Conservation (phyloP, 2,113 vertebrate genomes). For the Ammodytes dubius region DNA sequence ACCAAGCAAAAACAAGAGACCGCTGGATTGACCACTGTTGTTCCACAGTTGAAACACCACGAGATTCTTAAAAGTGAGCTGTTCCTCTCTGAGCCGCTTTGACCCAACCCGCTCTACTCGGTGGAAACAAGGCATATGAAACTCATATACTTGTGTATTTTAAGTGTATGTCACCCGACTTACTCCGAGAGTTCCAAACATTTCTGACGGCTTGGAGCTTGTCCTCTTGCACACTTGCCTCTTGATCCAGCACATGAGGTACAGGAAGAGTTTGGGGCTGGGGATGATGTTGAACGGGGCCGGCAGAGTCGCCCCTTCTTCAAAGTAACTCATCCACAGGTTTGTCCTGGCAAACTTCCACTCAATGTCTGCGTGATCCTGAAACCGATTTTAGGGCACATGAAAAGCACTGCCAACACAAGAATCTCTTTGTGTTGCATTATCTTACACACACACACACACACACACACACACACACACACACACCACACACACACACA, state of each 20-base stretch:
- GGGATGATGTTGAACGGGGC: conserved; percentile 98
- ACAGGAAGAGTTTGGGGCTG: conserved; percentile 95
- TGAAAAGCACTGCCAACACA: not conserved
- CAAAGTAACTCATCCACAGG: conserved; percentile 99
- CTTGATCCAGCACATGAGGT: conserved; percentile 93
- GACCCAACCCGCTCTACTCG: not conserved
- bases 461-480: not conserved
- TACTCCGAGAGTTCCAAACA: conserved; percentile 94
- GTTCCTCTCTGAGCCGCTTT: no score
- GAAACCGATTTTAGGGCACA: conserved; percentile 43
- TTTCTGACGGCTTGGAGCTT: conserved; percentile 88
- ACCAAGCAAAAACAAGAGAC: no score
- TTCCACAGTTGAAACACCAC: no score
- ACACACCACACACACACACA: no score
- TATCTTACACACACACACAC: not conserved
- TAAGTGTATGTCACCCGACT: conserved; percentile 49
- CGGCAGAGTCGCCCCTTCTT: conserved; percentile 97
- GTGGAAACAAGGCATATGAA: no score
- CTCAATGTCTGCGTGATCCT: conserved; percentile 99
- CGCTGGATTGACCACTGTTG: no score
- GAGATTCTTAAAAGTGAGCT: no score
- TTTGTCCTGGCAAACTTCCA: conserved; percentile 99
- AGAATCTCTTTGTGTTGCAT: not conserved
- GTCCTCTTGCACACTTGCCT: conserved; percentile 91
- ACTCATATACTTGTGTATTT: not conserved